Conservation (phyloP, 2,888 invertebrate species). For the Netelia virgata region DNA sequence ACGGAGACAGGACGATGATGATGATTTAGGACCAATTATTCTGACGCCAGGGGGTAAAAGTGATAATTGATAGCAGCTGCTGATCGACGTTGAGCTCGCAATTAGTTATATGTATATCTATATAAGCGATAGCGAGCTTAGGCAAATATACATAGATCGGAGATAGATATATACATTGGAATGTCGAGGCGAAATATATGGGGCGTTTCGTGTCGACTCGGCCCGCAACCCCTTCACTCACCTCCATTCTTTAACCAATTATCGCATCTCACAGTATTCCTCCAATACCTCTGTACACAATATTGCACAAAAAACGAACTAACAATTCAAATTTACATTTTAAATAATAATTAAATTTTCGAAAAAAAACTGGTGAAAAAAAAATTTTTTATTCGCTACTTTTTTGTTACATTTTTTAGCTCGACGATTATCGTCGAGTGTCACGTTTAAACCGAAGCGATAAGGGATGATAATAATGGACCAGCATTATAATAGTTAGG, state of each 20-base stretch:
- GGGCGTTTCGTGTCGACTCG: background rate
- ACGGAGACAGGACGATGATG: conserved; percentile 27
- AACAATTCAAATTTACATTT: too few relatives aligned
- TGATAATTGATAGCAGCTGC: conserved; percentile 56
- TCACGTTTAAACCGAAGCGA: background rate
- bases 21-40: conserved; percentile 59
- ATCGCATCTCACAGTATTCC: background rate
- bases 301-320: too few relatives aligned
- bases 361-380: too few relatives aligned
- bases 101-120: conserved; percentile 3
- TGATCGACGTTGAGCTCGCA: conserved; percentile 16
- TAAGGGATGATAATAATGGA: background rate
- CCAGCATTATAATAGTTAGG: background rate
- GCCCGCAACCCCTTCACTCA: background rate
- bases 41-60: conserved; percentile 37
- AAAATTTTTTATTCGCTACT: too few relatives aligned
- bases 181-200: conserved; percentile 27
- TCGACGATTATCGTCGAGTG: background rate
- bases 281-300: background rate
- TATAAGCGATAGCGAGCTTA: background rate
- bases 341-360: too few relatives aligned
- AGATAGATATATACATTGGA: background rate
- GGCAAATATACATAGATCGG: background rate
- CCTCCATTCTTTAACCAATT: background rate
- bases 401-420: background rate